phyloP scores from a whole-genome alignment of 2,113 vertebrate species.

The Canis aureus region DNA sequence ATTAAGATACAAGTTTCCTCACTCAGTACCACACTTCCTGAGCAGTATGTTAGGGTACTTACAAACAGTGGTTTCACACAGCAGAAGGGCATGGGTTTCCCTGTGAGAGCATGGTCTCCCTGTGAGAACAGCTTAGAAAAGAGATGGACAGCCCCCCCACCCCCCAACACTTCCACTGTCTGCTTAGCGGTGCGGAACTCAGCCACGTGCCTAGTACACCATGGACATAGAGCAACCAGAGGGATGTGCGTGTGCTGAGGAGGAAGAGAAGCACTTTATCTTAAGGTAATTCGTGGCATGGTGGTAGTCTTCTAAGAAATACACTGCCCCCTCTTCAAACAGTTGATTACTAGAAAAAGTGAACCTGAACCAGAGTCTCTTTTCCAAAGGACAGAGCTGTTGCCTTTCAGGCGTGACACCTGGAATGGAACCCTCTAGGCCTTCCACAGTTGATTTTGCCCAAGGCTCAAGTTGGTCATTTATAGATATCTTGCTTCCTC shows the following conservation, averaged over 20 bases:
- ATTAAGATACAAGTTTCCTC: neutral
- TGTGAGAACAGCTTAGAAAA: neutral
- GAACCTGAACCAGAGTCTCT: neutral
- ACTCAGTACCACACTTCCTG: neutral
- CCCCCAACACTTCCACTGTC: rapidly evolving
- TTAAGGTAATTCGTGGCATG: no score
- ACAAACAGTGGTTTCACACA: neutral
- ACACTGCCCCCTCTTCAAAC: neutral
- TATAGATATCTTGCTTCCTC: neutral
- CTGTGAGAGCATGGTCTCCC: neutral
- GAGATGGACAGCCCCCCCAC: neutral
- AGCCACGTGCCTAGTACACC: neutral
- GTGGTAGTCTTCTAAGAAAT: neutral
- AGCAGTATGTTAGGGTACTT: neutral
- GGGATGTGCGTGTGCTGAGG: neutral
- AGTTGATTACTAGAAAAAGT: neutral
- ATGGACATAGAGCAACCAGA: no score
- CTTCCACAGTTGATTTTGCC: neutral
- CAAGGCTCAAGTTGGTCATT: neutral
- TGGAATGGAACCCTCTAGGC: neutral
- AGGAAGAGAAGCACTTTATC: neutral
- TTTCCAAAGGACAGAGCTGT: neutral
- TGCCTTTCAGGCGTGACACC: neutral
- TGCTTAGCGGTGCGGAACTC: neutral
- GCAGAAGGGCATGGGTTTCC: neutral